Evolutionary conservation across 1,140 invertebrate genomes (phyloP).

Genomic region (Drosophila sucinea): DNA sequence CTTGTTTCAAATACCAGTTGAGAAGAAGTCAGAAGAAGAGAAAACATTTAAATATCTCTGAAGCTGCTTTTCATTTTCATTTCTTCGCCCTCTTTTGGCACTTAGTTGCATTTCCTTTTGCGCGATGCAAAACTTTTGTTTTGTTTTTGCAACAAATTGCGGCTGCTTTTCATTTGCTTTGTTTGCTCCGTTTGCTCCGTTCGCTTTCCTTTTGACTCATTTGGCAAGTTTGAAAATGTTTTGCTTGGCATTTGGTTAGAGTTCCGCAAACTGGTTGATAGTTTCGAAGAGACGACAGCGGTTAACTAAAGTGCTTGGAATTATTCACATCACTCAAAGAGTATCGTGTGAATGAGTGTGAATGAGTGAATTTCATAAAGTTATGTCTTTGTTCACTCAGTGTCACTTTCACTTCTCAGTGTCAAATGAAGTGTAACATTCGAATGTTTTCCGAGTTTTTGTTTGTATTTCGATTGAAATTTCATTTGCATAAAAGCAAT

Average conservation of each 20-base stretch:
- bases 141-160: conserved; percentile 70
- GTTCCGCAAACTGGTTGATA: conserved; percentile 1
- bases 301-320: neutral
- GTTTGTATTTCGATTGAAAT: conserved; percentile 30
- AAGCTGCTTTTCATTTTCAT: conserved; percentile 17
- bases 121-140: conserved; percentile 42
- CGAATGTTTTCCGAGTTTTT: conserved; percentile 24
- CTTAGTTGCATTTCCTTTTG: conserved; percentile 55
- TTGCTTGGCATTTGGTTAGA: conserved; percentile 15
- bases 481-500: conserved; percentile 26
- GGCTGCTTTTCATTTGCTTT: conserved; percentile 44
- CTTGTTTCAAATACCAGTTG: neutral
- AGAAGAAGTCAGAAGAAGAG: neutral
- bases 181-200: conserved; percentile 11
- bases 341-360: neutral
- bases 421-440: conserved; percentile 25
- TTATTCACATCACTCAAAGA: neutral
- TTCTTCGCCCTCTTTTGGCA: conserved; percentile 13
- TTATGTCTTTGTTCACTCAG: neutral
- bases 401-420: conserved; percentile 8
- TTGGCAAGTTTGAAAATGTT: conserved; percentile 36
- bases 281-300: neutral
- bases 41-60: conserved; percentile 48
- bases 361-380: neutral
- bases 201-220: conserved; percentile 32